Conservation (phyloP, 2,113 vertebrate genomes). For the Anguilla rostrata region DNA sequence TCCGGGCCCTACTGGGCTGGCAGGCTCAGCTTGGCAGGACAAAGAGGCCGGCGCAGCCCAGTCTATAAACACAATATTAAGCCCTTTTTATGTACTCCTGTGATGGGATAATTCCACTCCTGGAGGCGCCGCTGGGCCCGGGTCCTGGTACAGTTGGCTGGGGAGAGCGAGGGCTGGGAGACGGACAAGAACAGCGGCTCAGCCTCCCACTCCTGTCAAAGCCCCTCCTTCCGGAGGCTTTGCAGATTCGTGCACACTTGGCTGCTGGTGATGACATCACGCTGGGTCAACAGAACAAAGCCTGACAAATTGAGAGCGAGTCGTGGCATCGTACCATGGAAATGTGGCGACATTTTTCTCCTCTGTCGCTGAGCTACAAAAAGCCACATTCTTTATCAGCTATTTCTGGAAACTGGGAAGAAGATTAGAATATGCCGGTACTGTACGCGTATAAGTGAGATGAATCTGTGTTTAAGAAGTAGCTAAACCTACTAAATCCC, state of each 20-base stretch:
- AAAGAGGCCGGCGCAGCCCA: not conserved
- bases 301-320: not conserved
- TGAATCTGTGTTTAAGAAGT: not conserved
- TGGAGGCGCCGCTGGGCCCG: too few relatives aligned
- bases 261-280: slow-evolving; percentile 2
- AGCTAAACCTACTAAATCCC: not conserved
- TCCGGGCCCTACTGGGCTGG: not conserved
- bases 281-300: not conserved
- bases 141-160: not conserved
- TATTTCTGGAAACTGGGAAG: not conserved
- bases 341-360: not conserved
- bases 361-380: not conserved
- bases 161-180: not conserved
- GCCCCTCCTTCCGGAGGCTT: not conserved
- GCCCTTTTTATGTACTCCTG: not conserved
- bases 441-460: not conserved
- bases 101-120: not conserved
- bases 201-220: not conserved
- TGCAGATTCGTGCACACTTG: not conserved
- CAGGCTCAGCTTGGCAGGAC: too few relatives aligned
- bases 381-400: not conserved
- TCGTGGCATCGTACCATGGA: not conserved
- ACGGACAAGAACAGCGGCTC: not conserved
- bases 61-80: not conserved
- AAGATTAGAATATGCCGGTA: not conserved